These are phyloP conservation scores for Micronisus gabar DNA, from an alignment of 2,113 vertebrate species.

Conservation along the genomic window DNA sequence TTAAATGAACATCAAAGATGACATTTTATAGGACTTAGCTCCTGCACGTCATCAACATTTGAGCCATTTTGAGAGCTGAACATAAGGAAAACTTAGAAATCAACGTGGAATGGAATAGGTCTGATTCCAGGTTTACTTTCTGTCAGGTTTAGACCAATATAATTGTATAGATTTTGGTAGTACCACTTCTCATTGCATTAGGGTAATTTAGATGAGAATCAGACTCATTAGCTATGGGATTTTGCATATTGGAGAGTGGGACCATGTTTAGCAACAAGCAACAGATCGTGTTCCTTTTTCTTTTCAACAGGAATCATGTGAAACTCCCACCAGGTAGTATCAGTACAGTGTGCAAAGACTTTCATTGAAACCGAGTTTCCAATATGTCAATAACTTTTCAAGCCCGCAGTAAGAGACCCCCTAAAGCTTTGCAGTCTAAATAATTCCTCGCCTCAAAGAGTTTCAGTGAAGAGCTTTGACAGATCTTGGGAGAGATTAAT, in stretches of 20 bases:
- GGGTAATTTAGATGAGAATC: background rate
- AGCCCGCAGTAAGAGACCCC: background rate
- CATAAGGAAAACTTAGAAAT: background rate
- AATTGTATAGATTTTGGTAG: background rate
- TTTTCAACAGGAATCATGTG: background rate
- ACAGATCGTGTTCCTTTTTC: background rate
- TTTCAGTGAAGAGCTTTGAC: background rate
- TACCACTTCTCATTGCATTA: background rate
- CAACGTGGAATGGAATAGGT: background rate
- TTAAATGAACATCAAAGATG: background rate
- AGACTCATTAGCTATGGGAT: background rate
- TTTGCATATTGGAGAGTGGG: background rate
- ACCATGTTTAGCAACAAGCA: background rate
- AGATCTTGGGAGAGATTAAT: background rate
- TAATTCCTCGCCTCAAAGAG: background rate
- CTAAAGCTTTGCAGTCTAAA: slow-evolving; percentile 32
- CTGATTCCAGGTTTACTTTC: background rate
- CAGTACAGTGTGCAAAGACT: background rate
- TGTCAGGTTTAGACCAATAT: background rate
- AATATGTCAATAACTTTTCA: slow-evolving; percentile 6
- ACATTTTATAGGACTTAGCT: background rate
- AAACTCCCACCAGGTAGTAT: background rate
- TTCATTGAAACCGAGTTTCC: background rate
- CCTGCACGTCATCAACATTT: background rate
- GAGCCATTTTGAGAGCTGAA: background rate